These are phyloP conservation scores for Natator depressus DNA, from an alignment of 2,113 vertebrate species.

Conservation along the genomic window DNA sequence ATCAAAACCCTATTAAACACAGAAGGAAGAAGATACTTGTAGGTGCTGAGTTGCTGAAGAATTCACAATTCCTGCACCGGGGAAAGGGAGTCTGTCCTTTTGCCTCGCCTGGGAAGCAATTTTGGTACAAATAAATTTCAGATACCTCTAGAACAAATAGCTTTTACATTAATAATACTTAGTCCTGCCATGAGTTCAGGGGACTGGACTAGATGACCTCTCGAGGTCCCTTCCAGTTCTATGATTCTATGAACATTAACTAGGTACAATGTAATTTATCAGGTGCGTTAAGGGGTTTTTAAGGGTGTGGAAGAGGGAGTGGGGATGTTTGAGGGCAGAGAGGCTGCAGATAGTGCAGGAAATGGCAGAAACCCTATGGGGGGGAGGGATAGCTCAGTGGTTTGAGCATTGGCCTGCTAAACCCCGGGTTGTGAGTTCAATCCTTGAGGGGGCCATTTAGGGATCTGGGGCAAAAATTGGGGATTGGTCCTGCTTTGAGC, in stretches of 20 bases:
- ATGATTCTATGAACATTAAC: background rate
- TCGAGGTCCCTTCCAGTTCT: too few species aligned
- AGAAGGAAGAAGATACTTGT: rapidly evolving
- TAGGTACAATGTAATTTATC: background rate
- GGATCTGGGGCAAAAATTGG: too few species aligned
- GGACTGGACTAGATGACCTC: too few species aligned
- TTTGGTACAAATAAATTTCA: background rate
- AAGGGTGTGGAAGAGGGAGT: background rate
- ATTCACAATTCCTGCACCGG: background rate
- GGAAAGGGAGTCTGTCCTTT: background rate
- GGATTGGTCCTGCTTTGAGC: too few species aligned
- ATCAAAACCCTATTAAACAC: background rate
- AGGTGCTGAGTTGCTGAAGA: background rate
- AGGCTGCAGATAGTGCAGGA: background rate
- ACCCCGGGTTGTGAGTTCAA: too few species aligned
- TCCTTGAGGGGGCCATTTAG: too few species aligned
- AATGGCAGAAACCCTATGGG: background rate
- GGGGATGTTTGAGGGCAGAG: background rate
- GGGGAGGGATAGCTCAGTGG: too few species aligned
- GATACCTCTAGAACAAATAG: background rate
- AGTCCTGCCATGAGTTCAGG: too few species aligned
- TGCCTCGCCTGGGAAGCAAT: background rate
- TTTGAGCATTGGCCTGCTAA: too few species aligned
- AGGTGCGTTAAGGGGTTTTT: background rate
- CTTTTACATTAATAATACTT: background rate